phyloP scores from a whole-genome alignment of 2,888 invertebrate species.

The Notodonta ziczac region DNA sequence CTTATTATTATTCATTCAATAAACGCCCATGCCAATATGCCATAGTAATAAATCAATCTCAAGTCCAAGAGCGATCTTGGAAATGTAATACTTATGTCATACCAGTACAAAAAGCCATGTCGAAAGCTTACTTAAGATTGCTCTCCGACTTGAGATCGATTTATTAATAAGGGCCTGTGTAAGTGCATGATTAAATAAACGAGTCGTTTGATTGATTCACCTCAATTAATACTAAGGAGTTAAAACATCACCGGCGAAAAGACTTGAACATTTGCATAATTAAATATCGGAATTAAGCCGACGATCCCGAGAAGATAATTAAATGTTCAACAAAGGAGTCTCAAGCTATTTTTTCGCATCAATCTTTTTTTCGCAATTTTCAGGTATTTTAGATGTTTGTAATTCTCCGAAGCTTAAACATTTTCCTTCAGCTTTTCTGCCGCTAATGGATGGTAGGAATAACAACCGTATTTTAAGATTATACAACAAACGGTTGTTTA shows the following conservation, averaged over 20 bases:
- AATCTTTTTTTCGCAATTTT: conserved; percentile 45
- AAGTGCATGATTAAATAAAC: conserved; percentile 1
- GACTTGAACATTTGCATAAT: conserved; percentile 70
- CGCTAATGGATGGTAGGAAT: conserved; percentile 64
- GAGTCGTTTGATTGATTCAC: conserved; percentile 43
- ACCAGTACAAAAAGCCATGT: no score
- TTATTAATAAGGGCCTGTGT: no score
- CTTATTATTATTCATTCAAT: not conserved
- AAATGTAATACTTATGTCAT: no score
- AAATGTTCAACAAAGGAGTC: conserved; percentile 60
- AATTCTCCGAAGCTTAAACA: conserved; percentile 53
- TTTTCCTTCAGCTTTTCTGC: conserved; percentile 50
- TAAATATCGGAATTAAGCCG: conserved; percentile 70
- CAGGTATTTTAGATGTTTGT: conserved; percentile 56
- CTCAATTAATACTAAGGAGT: conserved; percentile 53
- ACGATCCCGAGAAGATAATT: conserved; percentile 62
- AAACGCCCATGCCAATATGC: not conserved
- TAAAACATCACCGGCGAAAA: conserved; percentile 52
- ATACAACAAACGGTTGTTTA: conserved; percentile 45
- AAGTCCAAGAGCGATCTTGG: no score
- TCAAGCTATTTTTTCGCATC: conserved; percentile 45
- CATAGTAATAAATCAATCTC: no score
- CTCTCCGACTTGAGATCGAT: no score
- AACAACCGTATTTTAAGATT: conserved; percentile 54
- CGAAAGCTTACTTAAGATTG: no score